These are phyloP conservation scores for Temnothorax rugatulus DNA, from an alignment of 2,888 invertebrate genomes.

Conservation along the genomic window DNA sequence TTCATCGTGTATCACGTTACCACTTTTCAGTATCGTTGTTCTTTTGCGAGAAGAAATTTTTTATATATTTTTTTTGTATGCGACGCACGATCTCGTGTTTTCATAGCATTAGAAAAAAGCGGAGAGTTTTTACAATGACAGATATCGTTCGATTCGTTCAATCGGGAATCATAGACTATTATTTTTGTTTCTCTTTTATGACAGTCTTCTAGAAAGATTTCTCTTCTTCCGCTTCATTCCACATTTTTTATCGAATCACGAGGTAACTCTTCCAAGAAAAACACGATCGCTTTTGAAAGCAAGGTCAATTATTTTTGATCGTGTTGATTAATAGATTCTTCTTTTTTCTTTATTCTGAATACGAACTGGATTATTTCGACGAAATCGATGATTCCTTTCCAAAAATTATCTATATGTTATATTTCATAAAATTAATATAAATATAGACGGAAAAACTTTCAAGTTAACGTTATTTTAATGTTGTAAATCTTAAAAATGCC, in stretches of 20 bases:
- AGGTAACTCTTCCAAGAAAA: slow-evolving; percentile 44
- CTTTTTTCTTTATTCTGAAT: slow-evolving; percentile 5
- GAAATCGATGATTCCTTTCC: background rate
- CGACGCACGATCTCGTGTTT: slow-evolving; percentile 2
- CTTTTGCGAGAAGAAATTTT: slow-evolving; percentile 26
- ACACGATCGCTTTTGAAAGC: slow-evolving; percentile 31
- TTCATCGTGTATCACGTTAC: slow-evolving; percentile 12
- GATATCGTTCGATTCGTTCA: slow-evolving; percentile 9
- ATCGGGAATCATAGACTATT: background rate
- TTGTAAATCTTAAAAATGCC: background rate
- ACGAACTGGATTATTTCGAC: background rate
- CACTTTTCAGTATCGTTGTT: slow-evolving; percentile 24
- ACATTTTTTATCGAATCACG: background rate
- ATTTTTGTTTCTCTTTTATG: background rate
- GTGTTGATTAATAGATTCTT: slow-evolving; percentile 43
- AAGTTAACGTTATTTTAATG: background rate
- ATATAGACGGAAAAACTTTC: slow-evolving; percentile 6
- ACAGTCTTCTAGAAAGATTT: background rate
- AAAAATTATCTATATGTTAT: background rate
- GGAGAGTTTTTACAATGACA: background rate
- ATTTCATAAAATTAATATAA: slow-evolving; percentile 12
- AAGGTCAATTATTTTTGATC: slow-evolving; percentile 49
- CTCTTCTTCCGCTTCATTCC: background rate
- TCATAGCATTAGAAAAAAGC: background rate
- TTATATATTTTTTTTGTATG: background rate